These are phyloP conservation scores for Centropus unirufus DNA, from an alignment of 2,113 vertebrate genomes.

Conservation along the genomic window DNA sequence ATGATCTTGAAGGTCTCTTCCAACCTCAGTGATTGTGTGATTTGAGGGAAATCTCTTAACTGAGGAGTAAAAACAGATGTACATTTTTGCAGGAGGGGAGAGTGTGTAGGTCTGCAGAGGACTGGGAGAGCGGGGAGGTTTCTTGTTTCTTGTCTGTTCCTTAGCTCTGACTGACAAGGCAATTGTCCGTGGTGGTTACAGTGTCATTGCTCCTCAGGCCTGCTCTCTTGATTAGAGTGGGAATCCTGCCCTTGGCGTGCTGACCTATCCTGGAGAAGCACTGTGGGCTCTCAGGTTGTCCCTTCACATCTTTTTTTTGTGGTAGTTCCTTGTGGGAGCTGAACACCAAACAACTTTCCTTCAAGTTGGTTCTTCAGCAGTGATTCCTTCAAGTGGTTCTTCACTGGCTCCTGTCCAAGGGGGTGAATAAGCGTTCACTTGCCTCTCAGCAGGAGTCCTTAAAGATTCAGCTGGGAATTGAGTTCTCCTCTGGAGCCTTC, in stretches of 20 bases:
- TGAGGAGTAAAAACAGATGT: neutral
- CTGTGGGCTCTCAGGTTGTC: neutral
- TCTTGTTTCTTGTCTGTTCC: neutral
- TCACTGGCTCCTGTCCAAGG: neutral
- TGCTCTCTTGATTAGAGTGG: neutral
- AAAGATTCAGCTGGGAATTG: neutral
- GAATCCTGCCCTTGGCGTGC: neutral
- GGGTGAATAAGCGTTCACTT: neutral
- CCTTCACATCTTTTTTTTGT: neutral
- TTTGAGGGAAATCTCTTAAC: neutral
- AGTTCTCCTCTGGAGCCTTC: neutral
- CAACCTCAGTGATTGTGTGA: too few species aligned
- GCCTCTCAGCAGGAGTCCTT: neutral
- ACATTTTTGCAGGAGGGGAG: neutral
- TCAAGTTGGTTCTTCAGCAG: neutral
- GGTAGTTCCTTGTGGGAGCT: neutral
- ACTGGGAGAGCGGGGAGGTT: neutral
- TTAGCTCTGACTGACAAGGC: neutral
- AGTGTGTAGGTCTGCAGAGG: neutral
- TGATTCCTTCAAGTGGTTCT: neutral
- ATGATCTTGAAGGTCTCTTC: too few species aligned
- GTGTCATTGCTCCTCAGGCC: neutral
- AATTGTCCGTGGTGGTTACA: rapidly evolving
- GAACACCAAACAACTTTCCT: neutral
- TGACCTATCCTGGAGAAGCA: neutral